A percentile compares a stretch with the other conserved stretches of the same genome.
phyloP scores from a whole-genome alignment of 2,113 vertebrate genomes.

The Ochotona princeps region DNA sequence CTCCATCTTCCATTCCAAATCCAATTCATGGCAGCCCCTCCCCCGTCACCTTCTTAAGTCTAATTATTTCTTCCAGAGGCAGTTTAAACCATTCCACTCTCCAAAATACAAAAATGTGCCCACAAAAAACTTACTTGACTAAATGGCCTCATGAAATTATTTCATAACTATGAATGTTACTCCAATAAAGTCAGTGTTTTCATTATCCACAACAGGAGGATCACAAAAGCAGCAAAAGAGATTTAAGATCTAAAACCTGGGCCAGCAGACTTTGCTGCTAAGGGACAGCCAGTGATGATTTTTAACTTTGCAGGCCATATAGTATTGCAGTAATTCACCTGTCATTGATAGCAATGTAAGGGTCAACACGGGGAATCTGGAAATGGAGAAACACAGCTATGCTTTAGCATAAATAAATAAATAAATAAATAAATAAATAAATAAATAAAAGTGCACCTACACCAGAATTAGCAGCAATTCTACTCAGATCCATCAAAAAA shows the following conservation, averaged over 20 bases:
- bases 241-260: background rate
- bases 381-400: background rate
- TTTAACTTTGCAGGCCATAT: background rate
- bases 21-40: background rate
- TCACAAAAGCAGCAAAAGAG: background rate
- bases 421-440: background rate
- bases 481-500: constrained; percentile 6
- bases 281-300: background rate
- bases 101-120: background rate
- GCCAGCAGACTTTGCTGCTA: background rate
- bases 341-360: background rate
- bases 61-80: background rate
- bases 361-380: background rate
- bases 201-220: constrained; percentile 2
- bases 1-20: too few relatives aligned
- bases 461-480: background rate
- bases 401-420: background rate
- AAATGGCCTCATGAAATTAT: background rate
- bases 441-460: background rate
- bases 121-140: background rate
- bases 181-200: background rate
- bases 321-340: background rate
- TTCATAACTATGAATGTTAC: background rate
- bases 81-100: background rate
- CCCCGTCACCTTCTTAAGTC: background rate